Evolutionary conservation across 2,888 invertebrate genomes (phyloP).

Genomic region (Cloeon dipterum): DNA sequence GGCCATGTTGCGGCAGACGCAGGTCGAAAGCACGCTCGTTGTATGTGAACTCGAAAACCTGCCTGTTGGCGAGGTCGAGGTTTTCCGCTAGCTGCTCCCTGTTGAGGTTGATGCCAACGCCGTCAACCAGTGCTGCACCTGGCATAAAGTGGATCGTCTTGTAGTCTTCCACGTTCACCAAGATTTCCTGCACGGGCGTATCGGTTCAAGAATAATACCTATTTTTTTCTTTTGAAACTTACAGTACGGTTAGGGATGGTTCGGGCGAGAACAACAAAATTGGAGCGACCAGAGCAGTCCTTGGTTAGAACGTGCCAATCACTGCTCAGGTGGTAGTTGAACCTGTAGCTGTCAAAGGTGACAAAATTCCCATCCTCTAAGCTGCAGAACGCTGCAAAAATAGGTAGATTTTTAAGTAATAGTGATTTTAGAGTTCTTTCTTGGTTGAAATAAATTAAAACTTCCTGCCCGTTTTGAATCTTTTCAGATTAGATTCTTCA

Average conservation of each 20-base stretch:
- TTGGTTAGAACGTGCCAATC: slow-evolving; percentile 19
- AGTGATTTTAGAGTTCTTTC: not conserved
- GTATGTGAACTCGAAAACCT: slow-evolving; percentile 3
- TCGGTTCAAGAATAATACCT: not conserved
- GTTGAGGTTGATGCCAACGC: not conserved
- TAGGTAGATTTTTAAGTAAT: not conserved
- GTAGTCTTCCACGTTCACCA: slow-evolving; percentile 7
- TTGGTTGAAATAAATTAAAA: too few species aligned
- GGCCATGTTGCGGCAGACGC: slow-evolving; percentile 5
- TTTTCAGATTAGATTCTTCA: too few species aligned
- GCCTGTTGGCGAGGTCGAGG: slow-evolving; percentile 3
- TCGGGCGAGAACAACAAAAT: slow-evolving; percentile 16
- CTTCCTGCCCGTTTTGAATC: too few species aligned
- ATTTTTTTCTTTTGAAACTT: too few species aligned
- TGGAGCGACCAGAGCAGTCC: slow-evolving; percentile 16
- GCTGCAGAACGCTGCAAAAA: slow-evolving; percentile 8
- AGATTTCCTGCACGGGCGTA: slow-evolving; percentile 3
- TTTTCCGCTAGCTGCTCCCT: slow-evolving; percentile 4
- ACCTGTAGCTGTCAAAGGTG: slow-evolving; percentile 14
- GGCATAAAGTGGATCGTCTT: slow-evolving; percentile 4
- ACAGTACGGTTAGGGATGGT: slow-evolving; percentile 6
- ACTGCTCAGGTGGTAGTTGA: slow-evolving; percentile 4
- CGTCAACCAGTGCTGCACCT: slow-evolving; percentile 4
- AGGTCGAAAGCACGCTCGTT: slow-evolving; percentile 5
- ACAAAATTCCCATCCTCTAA: slow-evolving; percentile 8